Evolutionary conservation across 2,888 invertebrate species (phyloP), one percentile per base, ranked within the genome.

Genomic region (Synergus umbraculus): DNA sequence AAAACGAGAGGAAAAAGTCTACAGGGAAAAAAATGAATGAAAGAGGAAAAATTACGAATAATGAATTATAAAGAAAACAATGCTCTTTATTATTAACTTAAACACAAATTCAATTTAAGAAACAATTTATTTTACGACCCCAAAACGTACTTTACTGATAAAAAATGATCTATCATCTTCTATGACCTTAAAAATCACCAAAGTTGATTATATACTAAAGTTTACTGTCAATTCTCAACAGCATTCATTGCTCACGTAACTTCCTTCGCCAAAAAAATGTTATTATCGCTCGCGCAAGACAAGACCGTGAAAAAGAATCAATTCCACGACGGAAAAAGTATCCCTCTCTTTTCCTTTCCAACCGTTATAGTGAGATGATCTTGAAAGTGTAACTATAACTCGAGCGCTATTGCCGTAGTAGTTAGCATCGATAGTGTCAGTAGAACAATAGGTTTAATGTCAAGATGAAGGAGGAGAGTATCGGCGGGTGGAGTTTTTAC

Each of bases 371-470:
- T 5, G 64, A 64, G 46, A 67, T 67, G 67, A 44, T 67, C 67
- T 67, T 67, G 67, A 67, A 67, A 67, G 67, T 67, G 67, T n/a
- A 67, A 67, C 67, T 44, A 37, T 37, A 44, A 44, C 67, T 22
- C 44, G 4, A 22, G 18, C 22, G 18, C 46, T 46, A 46, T 67
- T 46, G 46, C 44, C 18, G 44, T 29, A 29, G 22, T 46, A 44
- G 67, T 67, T 67, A 67, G 67, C 67, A 44, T 67, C 44, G 67
- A 67, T 67, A 67, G 67, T 67, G 67, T 67, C 67, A 67, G 67
- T 67, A 22, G 67, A 67, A 67, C 67, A 67, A 67, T 67, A 13
- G 67, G 67, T 67, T 67, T 67, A 67, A 67, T 67, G 67, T 67
- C 67, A 67, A 67, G 67, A 67, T 46, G 67, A 67, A 46, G 44